Evolutionary conservation across 2,888 invertebrate species (phyloP), one percentile per base, ranked within the genome.

Genomic region (Endomychus coccineus): DNA sequence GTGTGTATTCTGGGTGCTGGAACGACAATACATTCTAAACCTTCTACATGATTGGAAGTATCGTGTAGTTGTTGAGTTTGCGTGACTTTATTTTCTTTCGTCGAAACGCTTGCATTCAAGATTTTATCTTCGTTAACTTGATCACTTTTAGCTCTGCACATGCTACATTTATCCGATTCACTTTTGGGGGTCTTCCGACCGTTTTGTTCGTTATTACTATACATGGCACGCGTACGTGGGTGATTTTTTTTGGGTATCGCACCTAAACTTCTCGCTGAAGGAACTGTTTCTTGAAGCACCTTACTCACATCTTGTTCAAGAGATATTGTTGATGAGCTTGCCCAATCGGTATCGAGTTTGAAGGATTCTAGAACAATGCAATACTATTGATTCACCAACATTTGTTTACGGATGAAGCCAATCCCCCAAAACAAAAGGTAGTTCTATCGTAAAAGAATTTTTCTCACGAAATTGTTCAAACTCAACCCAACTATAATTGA

Each of bases 241-340:
- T n/a, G 43, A 29, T 42, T 66, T 64, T 78, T 79, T 62, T 84
- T 81, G 39, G 80, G 81, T 61, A 79, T 80, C 43, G 80, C 81
- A 40, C 82, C 82, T 52, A 80, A 72, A 60, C 78, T 78, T 61
- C 77, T 75, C 4, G 58, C 48, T 1, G 53, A 48, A 3, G 62
- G 61, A 10, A 58, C 57, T 2, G 61, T 56, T 35, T 66, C 67
- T 44, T 66, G 65, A 1, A 78, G 62, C 27, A 78, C 61, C 61
- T 77, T 73, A 48, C 70, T 64, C 52, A 70, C 59, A 65, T 71
- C 57, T 57, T 71, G 61, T 62, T 73, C 67, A 16, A 66, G 44
- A 3, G 65, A 65, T 5, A 64, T 57, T 2, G 63, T 58, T 3
- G 64, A 62, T n/a, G 62, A 58, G 40, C 61, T 63, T 3, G 70